A percentile compares a stretch with the other conserved stretches of the same genome.
These are phyloP conservation scores for Blera fallax DNA, from an alignment of 2,888 invertebrate species.

Conservation along the genomic window DNA sequence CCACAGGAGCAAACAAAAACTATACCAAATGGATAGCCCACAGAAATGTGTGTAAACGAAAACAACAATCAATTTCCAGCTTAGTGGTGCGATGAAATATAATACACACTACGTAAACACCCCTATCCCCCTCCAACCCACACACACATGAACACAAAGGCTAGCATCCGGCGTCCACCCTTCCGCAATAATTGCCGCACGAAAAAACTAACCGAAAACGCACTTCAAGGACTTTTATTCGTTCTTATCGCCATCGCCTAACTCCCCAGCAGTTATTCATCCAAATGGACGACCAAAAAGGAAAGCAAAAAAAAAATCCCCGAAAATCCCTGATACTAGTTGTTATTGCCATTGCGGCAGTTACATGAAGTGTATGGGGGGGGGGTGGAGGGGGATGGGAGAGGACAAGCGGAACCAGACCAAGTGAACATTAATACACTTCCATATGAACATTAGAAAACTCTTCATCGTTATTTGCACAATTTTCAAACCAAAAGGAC, in stretches of 20 bases:
- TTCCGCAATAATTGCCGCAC: conserved; percentile 29
- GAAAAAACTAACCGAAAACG: conserved; percentile 44
- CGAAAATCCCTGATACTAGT: conserved; percentile 59
- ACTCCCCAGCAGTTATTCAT: conserved; percentile 46
- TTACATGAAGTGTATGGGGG: neutral
- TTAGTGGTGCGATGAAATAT: conserved; percentile 56
- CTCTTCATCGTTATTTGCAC: conserved; percentile 68
- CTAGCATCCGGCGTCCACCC: neutral
- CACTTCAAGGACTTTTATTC: conserved; percentile 48
- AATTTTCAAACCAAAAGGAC: conserved; percentile 33
- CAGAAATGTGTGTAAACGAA: conserved; percentile 25
- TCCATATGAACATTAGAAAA: conserved; percentile 68
- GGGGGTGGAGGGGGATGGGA: neutral
- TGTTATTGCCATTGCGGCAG: conserved; percentile 51
- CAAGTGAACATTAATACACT: conserved; percentile 71
- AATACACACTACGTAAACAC: conserved; percentile 40
- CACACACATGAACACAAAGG: neutral
- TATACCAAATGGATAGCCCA: neutral
- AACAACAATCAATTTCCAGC: conserved; percentile 59
- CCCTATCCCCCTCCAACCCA: too few relatives aligned
- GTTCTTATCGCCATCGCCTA: conserved; percentile 44
- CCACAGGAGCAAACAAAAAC: conserved; percentile 4
- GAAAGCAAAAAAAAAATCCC: conserved; percentile 3
- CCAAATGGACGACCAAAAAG: conserved; percentile 24
- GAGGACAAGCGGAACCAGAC: neutral